These are phyloP conservation scores for Hydrophis major DNA, from an alignment of 2,797 vertebrate genomes.

Conservation along the genomic window DNA sequence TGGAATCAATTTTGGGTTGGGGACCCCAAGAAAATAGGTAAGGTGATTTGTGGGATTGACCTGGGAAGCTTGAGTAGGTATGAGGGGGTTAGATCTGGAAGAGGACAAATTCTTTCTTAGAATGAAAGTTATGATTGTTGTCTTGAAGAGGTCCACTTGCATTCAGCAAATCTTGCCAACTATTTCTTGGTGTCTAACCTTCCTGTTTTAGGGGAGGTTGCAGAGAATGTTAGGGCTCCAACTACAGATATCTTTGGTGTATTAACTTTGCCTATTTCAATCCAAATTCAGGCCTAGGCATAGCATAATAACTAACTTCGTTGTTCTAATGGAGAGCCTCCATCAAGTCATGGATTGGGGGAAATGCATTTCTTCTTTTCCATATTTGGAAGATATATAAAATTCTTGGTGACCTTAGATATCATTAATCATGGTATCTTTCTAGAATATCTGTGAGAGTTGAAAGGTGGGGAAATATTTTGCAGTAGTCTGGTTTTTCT, in stretches of 20 bases:
- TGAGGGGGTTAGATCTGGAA: not conserved
- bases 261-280: not conserved
- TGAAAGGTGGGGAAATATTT: not conserved
- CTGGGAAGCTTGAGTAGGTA: not conserved
- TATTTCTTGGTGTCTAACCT: not conserved
- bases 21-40: not conserved
- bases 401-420: not conserved
- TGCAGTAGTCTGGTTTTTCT: not conserved
- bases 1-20: not conserved
- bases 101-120: not conserved
- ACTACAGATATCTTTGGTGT: not conserved
- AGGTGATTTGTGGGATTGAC: not conserved
- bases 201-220: not conserved
- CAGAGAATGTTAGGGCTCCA: not conserved
- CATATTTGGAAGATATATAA: not conserved
- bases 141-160: not conserved
- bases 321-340: not conserved
- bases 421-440: not conserved
- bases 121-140: not conserved
- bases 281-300: not conserved
- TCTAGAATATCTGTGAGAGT: not conserved
- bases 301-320: not conserved
- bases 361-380: not conserved
- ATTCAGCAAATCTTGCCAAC: not conserved
- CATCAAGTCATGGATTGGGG: not conserved